Base-by-base conservation (phyloP, 2,888 invertebrate species). In the Eilema griseolum region DNA sequence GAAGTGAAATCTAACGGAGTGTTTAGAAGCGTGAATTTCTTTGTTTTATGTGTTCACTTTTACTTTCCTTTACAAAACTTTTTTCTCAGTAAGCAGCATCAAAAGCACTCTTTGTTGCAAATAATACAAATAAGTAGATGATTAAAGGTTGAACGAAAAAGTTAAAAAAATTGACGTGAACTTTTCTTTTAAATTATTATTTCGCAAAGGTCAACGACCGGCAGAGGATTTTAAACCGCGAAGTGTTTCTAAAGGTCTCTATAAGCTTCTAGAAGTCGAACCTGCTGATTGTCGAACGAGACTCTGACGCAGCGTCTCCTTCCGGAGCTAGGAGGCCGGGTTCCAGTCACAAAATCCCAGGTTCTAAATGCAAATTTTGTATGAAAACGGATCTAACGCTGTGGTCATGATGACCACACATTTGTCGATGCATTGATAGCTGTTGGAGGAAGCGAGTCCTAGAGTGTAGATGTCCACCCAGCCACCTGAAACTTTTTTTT, bases 21-120 rank as follows among this genome's bases (percentile, higher is more conserved):
- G 62, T 41, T 62, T 62, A 37, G 26, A 20, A 41, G 52, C 52
- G 11, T 20, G 73, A 73, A 78, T 76, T 72, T 72, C 33, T 70
- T 63, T 28, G 62, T 73, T 73, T 69, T 71, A 71, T 68, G 67
- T 41, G 26, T n/a, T 33, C 24, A 37, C 56, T 52, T 71, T 41
- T 31, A 26, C 52, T 60, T 52, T 69, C 52, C 72, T 71, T 37
- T 61, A 23, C 33, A n/a, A 61, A 61, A 31, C 12, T n/a, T 61
- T 52, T 14, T 14, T 16, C 41, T 52, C 52, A 28, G 26, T 59
- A 28, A n/a, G 12, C 31, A 31, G 20, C 20, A 28, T 31, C 20
- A 12, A 33, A 33, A 23, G 1, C n/a, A 52, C n/a, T n/a, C 20
- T 52, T 52, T 52, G 52, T 3, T 16, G 37, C 33, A 61, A 59